phyloP scores from a whole-genome alignment of 2,797 vertebrate genomes.

The Nannoperca obscura region DNA sequence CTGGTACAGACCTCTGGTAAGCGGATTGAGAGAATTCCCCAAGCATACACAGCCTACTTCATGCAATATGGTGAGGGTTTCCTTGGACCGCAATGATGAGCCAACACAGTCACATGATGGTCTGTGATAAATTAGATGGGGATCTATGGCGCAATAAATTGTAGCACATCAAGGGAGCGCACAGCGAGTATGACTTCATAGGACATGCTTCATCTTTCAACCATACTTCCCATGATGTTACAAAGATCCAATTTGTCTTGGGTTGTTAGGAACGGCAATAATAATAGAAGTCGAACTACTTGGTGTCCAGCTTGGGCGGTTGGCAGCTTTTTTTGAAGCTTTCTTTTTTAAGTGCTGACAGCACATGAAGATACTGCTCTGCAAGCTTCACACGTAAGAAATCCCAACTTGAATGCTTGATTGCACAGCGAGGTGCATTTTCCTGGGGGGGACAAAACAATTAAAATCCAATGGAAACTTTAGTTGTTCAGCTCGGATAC shows the following conservation, averaged over 20 bases:
- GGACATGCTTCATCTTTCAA: slow-evolving; percentile 53
- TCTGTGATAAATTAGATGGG: slow-evolving; percentile 59
- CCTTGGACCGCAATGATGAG: slow-evolving; percentile 58
- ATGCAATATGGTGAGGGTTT: slow-evolving; percentile 64
- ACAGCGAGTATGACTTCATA: slow-evolving; percentile 15
- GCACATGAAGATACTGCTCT: not conserved
- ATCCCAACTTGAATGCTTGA: not conserved
- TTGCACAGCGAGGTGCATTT: not conserved
- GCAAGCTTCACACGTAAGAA: not conserved
- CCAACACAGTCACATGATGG: slow-evolving; percentile 38
- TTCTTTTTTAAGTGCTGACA: not conserved
- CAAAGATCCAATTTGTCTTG: slow-evolving; percentile 35
- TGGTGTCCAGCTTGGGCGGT: slow-evolving; percentile 1
- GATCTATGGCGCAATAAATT: slow-evolving; percentile 52
- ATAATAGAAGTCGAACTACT: slow-evolving; percentile 19
- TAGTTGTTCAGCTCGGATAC: slow-evolving; percentile 1
- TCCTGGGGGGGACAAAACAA: not conserved
- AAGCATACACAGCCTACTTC: slow-evolving; percentile 56
- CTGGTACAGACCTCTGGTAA: slow-evolving; percentile 65
- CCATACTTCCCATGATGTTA: slow-evolving; percentile 25
- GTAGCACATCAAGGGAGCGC: slow-evolving; percentile 45
- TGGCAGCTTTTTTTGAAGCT: not conserved
- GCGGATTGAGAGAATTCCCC: slow-evolving; percentile 66
- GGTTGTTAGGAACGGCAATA: slow-evolving; percentile 30
- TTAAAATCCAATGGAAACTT: not conserved